Conservation (phyloP, 2,888 invertebrate species). For the Acleris literana region DNA sequence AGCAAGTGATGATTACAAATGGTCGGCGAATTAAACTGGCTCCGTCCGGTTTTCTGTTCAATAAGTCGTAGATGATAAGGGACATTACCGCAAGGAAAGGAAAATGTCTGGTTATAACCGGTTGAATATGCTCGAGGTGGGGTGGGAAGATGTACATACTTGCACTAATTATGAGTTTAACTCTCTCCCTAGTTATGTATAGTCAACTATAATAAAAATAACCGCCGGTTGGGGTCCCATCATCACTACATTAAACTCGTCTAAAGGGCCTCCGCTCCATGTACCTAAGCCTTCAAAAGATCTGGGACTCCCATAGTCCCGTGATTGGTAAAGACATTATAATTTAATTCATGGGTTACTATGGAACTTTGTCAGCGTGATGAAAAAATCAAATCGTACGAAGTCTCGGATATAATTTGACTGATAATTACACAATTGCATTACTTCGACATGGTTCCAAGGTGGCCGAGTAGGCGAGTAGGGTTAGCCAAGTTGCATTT, state of each 20-base stretch:
- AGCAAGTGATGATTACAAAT: slow-evolving; percentile 13
- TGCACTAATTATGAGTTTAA: background rate
- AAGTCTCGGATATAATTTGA: no score
- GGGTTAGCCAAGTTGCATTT: no score
- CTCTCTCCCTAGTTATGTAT: background rate
- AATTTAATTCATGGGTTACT: background rate
- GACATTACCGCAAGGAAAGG: slow-evolving; percentile 26
- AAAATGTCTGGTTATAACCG: slow-evolving; percentile 9
- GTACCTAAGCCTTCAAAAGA: background rate
- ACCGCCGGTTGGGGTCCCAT: background rate
- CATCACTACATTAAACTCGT: background rate
- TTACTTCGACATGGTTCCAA: no score
- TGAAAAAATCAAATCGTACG: no score
- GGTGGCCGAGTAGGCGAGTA: no score
- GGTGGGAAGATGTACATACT: background rate
- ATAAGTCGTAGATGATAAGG: slow-evolving; percentile 18
- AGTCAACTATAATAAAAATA: background rate
- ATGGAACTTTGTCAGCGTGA: no score
- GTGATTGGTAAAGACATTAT: background rate
- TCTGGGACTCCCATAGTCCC: background rate
- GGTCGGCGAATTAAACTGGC: slow-evolving; percentile 18
- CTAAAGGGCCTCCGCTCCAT: background rate
- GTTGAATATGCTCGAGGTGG: slow-evolving; percentile 10
- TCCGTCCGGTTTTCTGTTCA: slow-evolving; percentile 14
- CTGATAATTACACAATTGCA: no score